Conservation (phyloP, 2,797 vertebrate genomes). For the Pyrocephalus nanus region DNA sequence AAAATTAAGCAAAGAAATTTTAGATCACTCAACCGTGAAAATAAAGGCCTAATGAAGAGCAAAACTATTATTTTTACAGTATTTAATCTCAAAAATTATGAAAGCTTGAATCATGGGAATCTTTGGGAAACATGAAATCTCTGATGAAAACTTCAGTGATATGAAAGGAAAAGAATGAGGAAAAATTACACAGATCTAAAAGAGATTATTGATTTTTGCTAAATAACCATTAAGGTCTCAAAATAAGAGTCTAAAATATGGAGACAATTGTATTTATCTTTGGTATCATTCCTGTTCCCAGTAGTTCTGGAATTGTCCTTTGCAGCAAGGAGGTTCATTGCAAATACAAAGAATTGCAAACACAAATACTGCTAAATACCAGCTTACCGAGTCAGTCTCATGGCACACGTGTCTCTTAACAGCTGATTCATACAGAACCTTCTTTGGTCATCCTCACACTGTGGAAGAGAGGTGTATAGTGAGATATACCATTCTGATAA, state of each 20-base stretch:
- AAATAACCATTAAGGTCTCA: background rate
- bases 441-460: slow-evolving; percentile 70
- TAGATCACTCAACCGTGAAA: background rate
- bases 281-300: background rate
- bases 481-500: background rate
- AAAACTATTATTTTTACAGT: background rate
- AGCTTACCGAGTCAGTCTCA: slow-evolving; percentile 68
- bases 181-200: background rate
- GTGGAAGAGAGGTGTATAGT: slow-evolving; percentile 6
- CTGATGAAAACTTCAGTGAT: background rate
- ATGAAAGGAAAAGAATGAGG: background rate
- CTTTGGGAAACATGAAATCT: background rate
- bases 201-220: background rate
- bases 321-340: background rate
- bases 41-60: background rate
- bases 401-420: slow-evolving; percentile 54
- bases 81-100: background rate
- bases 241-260: background rate
- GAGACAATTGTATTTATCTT: background rate
- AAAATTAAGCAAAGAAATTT: background rate
- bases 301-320: background rate
- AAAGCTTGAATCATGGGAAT: background rate
- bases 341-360: background rate
- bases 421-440: slow-evolving; percentile 61
- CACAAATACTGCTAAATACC: background rate